phyloP scores from a whole-genome alignment of 2,113 vertebrate genomes.

The Sapayoa aenigma region DNA sequence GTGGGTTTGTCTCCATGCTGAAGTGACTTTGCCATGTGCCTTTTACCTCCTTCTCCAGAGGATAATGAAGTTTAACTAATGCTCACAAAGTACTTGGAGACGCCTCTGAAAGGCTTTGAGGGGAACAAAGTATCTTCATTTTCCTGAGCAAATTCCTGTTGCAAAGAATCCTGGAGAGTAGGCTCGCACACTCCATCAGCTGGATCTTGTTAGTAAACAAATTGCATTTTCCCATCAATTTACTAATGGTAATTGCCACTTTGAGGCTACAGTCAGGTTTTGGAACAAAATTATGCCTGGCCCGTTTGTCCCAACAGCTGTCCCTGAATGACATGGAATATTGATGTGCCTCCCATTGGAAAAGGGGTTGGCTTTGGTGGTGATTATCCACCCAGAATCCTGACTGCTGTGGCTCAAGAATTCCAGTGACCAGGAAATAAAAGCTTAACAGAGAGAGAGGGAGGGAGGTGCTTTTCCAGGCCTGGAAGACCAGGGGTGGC shows the following conservation, averaged over 20 bases:
- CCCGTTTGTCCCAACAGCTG: constrained; percentile 27
- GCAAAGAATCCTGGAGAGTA: background rate
- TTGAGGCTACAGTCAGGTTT: constrained; percentile 35
- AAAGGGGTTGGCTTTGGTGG: background rate
- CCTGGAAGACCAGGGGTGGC: background rate
- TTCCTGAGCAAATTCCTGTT: background rate
- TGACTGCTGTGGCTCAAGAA: background rate
- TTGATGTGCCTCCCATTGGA: background rate
- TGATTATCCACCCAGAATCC: background rate
- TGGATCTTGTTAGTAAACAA: constrained; percentile 58
- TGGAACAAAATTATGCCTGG: constrained; percentile 3
- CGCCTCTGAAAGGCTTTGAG: background rate
- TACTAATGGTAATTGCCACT: constrained; percentile 52
- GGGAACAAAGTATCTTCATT: background rate
- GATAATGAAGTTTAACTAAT: background rate
- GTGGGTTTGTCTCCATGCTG: background rate
- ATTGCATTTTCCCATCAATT: constrained; percentile 35
- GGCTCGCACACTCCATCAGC: background rate
- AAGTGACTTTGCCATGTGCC: background rate
- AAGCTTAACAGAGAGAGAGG: background rate
- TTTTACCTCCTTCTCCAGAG: background rate
- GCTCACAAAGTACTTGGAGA: background rate
- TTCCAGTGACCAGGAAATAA: background rate
- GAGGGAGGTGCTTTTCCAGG: background rate
- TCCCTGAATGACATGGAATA: constrained; percentile 8